phyloP scores from a whole-genome alignment of 2,797 vertebrate species.

The Lepidocolaptes lacrymiger region DNA sequence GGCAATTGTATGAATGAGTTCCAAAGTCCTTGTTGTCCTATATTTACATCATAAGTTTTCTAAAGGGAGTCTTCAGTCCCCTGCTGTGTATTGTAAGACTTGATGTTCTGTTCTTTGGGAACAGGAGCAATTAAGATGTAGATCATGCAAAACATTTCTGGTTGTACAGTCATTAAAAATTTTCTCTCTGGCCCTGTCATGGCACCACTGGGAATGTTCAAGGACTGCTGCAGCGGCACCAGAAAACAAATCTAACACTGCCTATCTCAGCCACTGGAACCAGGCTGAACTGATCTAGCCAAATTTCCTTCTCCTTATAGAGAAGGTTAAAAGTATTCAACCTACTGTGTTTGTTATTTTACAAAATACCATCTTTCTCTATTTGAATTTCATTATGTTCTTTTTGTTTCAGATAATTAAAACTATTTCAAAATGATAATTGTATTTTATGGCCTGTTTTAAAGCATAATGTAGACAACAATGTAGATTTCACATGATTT shows the following conservation, averaged over 20 bases:
- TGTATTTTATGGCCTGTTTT: background rate
- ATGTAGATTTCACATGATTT: background rate
- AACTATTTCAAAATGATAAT: background rate
- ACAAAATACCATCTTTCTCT: background rate
- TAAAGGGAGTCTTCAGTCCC: background rate
- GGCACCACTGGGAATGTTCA: background rate
- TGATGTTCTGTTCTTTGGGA: conserved; percentile 24
- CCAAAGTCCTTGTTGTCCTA: background rate
- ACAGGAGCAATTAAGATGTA: conserved; percentile 34
- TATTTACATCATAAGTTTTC: conserved; percentile 34
- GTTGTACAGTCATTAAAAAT: conserved; percentile 23
- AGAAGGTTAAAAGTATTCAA: background rate
- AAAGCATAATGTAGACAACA: background rate
- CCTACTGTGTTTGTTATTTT: background rate
- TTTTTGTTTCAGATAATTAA: background rate
- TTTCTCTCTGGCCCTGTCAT: background rate
- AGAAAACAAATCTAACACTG: background rate
- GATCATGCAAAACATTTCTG: conserved; percentile 28
- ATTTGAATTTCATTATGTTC: background rate
- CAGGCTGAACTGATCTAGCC: background rate
- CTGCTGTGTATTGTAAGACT: conserved; percentile 5
- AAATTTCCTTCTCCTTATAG: background rate
- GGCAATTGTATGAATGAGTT: background rate
- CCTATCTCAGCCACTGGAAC: background rate
- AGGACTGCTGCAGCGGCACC: background rate